These are phyloP conservation scores for Beris chalybata DNA, from an alignment of 2,888 invertebrate species.

Conservation along the genomic window DNA sequence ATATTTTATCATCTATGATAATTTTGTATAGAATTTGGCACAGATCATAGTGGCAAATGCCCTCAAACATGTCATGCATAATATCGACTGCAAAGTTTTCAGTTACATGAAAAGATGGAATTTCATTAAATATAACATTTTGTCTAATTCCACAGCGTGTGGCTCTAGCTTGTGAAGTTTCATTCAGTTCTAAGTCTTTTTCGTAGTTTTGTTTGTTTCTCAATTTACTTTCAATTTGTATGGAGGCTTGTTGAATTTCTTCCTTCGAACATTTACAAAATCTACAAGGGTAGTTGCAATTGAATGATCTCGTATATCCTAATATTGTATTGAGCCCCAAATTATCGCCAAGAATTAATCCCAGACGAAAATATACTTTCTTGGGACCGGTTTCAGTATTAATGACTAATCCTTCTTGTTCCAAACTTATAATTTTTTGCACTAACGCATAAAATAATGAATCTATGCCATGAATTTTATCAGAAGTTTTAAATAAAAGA, in stretches of 20 bases:
- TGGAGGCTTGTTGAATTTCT: not conserved
- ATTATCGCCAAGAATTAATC: slow-evolving; percentile 31
- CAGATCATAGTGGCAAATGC: slow-evolving; percentile 30
- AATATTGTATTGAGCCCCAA: slow-evolving; percentile 23
- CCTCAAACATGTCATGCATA: slow-evolving; percentile 36
- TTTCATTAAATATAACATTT: slow-evolving; percentile 26
- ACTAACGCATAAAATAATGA: slow-evolving; percentile 4
- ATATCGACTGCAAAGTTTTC: slow-evolving; percentile 28
- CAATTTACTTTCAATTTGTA: slow-evolving; percentile 1
- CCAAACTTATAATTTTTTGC: slow-evolving; percentile 17
- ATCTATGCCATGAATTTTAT: slow-evolving; percentile 1
- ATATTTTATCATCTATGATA: slow-evolving; percentile 21
- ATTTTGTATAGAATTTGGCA: slow-evolving; percentile 26
- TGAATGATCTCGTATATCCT: slow-evolving; percentile 26
- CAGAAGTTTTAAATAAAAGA: not conserved
- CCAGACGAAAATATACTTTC: slow-evolving; percentile 15
- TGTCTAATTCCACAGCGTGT: slow-evolving; percentile 25
- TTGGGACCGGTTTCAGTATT: not conserved
- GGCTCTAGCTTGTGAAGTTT: not conserved
- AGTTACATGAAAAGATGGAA: slow-evolving; percentile 25
- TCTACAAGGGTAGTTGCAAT: slow-evolving; percentile 14
- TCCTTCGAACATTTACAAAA: slow-evolving; percentile 18
- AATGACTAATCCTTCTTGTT: slow-evolving; percentile 10
- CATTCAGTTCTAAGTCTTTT: slow-evolving; percentile 18
- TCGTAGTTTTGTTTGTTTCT: not conserved